Conservation (phyloP, 2,888 invertebrate species). For the Dendrolimus pini region DNA sequence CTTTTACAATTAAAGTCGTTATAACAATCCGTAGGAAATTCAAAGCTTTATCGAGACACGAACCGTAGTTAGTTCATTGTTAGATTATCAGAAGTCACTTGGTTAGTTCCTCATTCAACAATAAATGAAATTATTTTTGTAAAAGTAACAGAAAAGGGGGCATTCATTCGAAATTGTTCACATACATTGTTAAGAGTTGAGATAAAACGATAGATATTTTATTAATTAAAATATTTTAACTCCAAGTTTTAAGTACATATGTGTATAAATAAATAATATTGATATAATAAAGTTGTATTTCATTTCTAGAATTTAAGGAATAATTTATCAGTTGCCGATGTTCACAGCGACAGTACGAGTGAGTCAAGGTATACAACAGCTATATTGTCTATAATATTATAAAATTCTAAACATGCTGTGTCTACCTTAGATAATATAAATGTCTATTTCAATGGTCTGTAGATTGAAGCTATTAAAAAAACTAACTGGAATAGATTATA, state of each 20-base stretch:
- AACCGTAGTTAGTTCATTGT: background rate
- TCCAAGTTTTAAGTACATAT: conserved; percentile 57
- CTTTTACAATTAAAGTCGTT: background rate
- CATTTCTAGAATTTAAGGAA: conserved; percentile 5
- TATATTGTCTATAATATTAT: too few relatives aligned
- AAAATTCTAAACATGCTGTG: too few relatives aligned
- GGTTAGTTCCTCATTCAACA: conserved; percentile 27
- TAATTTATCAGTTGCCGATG: too few relatives aligned
- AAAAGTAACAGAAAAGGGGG: conserved; percentile 41
- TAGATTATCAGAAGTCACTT: conserved; percentile 12
- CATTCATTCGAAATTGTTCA: conserved; percentile 27
- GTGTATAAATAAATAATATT: conserved; percentile 59
- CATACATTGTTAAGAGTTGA: conserved; percentile 45
- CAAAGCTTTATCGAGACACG: background rate
- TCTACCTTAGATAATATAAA: too few relatives aligned
- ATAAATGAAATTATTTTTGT: conserved; percentile 63
- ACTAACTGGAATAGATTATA: too few relatives aligned
- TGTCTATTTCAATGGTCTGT: too few relatives aligned
- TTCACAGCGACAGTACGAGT: too few relatives aligned
- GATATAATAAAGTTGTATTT: conserved; percentile 32
- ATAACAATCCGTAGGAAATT: background rate
- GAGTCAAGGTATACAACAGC: too few relatives aligned
- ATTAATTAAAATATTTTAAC: conserved; percentile 65
- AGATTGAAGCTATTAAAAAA: too few relatives aligned
- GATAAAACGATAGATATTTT: conserved; percentile 50